Base-by-base conservation (phyloP, 35 echinoderm and acorn worm species). In the Chiridota heheva region DNA sequence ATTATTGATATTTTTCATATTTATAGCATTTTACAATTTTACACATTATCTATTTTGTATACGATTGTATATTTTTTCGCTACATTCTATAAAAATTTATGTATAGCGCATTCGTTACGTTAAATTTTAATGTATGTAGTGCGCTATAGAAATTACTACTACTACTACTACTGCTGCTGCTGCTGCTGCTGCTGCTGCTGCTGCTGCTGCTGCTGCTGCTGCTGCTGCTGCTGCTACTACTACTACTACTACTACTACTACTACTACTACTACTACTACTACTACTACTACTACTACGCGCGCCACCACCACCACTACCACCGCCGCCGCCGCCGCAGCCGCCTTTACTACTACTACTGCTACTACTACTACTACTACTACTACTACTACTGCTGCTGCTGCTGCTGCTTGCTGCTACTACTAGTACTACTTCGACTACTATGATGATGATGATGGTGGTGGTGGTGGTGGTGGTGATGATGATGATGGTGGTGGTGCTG, bases 191-290 rank as follows among this genome's bases (percentile, higher is more conserved):
- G 22, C 48, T 53, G 22, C 48, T 53, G 22, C 48, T 53, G 22
- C 48, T 53, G 22, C 48, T 53, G 22, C 48, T 53, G 22, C 48
- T 53, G 22, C 48, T 53, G 22, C 48, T 53, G 22, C 48, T 53
- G 22, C 48, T 53, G 22, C 48, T 53, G 22, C 48, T 53, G 22
- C 48, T 53, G 22, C 48, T 53, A 53, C 48, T 53, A 53, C 48
- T 53, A 53, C 48, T 53, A 53, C 48, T 53, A 53, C 48, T 53
- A 53, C 48, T 53, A 53, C 48, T 53, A 53, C 48, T 53, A 53
- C 48, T 53, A 53, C 48, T 53, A 53, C 48, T 53, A 53, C 48
- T 53, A 53, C 48, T 53, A 53, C 48, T 53, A 53, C 48, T 53
- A 53, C 48, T 53, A 53, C 48, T 53, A 53, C 48, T 53, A 53